Conservation (phyloP, 2,888 invertebrate genomes). For the Cantharis nigra region DNA sequence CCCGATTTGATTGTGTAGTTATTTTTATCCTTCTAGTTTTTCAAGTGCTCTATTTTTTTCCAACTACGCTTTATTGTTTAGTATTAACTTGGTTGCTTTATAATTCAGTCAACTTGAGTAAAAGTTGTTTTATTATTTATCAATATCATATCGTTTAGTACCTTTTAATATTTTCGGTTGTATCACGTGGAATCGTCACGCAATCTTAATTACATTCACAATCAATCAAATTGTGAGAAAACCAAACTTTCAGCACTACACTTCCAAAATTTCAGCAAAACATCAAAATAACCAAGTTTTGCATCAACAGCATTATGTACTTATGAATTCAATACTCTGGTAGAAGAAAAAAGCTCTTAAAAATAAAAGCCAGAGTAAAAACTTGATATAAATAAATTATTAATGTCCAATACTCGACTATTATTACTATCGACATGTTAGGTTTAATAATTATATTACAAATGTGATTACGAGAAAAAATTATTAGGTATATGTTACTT, state of each 20-base stretch:
- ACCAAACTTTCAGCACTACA: background rate
- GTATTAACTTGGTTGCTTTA: background rate
- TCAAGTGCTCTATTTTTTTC: background rate
- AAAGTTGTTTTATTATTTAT: background rate
- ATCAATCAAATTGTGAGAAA: background rate
- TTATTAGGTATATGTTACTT: too few relatives aligned
- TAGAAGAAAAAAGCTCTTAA: too few relatives aligned
- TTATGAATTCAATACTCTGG: too few relatives aligned
- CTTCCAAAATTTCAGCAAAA: background rate
- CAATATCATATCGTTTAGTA: background rate
- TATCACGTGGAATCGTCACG: background rate
- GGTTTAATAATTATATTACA: too few relatives aligned
- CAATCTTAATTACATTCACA: background rate
- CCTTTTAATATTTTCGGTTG: background rate
- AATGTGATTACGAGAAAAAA: too few relatives aligned
- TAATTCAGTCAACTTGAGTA: background rate
- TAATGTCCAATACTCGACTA: too few relatives aligned
- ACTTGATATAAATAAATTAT: too few relatives aligned
- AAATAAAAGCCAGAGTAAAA: too few relatives aligned
- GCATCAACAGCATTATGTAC: too few relatives aligned
- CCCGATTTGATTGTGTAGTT: background rate
- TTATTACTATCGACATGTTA: too few relatives aligned
- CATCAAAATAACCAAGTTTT: too few relatives aligned
- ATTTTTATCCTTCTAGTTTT: background rate
- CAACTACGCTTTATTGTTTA: background rate